Percentiles rank a stretch among this genome's conserved stretches.
Conservation (phyloP, 2,888 invertebrate genomes). For the Zelleria hepariella region DNA sequence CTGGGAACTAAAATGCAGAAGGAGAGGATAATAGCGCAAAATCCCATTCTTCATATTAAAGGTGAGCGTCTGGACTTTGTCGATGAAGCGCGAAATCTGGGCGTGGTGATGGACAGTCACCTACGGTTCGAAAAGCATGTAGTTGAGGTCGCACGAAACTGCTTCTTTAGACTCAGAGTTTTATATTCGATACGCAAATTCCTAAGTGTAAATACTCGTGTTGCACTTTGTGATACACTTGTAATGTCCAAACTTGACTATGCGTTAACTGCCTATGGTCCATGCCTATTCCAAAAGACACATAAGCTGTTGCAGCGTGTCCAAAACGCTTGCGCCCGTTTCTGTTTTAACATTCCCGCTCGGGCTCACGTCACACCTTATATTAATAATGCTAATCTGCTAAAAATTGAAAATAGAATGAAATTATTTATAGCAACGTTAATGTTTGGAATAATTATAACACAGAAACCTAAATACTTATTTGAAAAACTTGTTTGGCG, state of each 20-base stretch:
- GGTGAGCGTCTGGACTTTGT: not conserved
- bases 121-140: constrained; percentile 12
- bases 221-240: constrained; percentile 5
- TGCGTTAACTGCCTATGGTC: not conserved
- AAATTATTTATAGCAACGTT: too few species aligned
- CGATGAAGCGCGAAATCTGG: constrained; percentile 11
- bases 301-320: too few species aligned
- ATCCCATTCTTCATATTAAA: not conserved
- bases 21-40: not conserved
- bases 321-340: too few species aligned
- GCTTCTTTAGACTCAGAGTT: constrained; percentile 8
- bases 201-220: not conserved
- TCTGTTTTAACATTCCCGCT: too few species aligned
- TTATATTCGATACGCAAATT: constrained; percentile 6
- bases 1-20: not conserved
- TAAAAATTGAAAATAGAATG: too few species aligned
- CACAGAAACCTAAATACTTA: too few species aligned
- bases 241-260: constrained; percentile 8
- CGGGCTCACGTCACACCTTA: too few species aligned
- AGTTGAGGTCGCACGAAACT: constrained; percentile 4
- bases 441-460: too few species aligned
- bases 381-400: too few species aligned
- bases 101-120: constrained; percentile 10
- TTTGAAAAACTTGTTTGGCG: too few species aligned
- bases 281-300: too few species aligned